Conservation (phyloP, 2,888 invertebrate genomes). For the Drosophila affinis region DNA sequence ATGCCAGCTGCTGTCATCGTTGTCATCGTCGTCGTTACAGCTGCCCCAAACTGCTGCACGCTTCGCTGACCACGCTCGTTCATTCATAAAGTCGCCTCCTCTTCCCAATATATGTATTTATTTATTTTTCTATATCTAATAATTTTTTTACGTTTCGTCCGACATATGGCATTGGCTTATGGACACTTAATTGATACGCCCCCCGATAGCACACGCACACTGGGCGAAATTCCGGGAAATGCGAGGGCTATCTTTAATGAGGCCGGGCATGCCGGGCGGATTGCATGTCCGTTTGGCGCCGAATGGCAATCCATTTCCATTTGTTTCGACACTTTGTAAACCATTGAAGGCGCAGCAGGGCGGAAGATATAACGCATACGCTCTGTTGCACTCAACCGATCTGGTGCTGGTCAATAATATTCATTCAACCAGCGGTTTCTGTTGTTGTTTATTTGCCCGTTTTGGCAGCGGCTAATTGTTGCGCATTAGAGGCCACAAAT, state of each 20-base stretch:
- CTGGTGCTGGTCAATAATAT: conserved; percentile 3
- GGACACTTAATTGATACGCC: conserved; percentile 45
- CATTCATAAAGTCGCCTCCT: conserved; percentile 63
- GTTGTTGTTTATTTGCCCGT: conserved; percentile 63
- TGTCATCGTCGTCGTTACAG: conserved; percentile 1
- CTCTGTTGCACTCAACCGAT: conserved; percentile 36
- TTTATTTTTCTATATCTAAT: conserved; percentile 18
- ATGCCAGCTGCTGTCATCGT: conserved; percentile 31
- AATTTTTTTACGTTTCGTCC: conserved; percentile 31
- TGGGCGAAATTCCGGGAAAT: conserved; percentile 14
- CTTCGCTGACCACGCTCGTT: conserved; percentile 44
- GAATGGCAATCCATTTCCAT: conserved; percentile 57
- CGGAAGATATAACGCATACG: conserved; percentile 53
- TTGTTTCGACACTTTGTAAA: conserved; percentile 73
- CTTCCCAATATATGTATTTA: conserved; percentile 7
- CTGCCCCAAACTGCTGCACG: conserved; percentile 40
- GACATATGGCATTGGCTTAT: conserved; percentile 44
- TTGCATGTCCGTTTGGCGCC: conserved; percentile 44
- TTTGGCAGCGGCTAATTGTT: conserved; percentile 60
- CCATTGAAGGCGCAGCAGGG: conserved; percentile 54
- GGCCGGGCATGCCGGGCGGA: conserved; percentile 15
- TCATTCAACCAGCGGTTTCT: conserved; percentile 14
- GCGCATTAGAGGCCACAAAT: conserved; percentile 56
- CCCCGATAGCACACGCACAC: conserved; percentile 13
- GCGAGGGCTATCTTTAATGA: conserved; percentile 23